phyloP scores from a whole-genome alignment of 2,113 vertebrate genomes.

The Charadrius vociferus region DNA sequence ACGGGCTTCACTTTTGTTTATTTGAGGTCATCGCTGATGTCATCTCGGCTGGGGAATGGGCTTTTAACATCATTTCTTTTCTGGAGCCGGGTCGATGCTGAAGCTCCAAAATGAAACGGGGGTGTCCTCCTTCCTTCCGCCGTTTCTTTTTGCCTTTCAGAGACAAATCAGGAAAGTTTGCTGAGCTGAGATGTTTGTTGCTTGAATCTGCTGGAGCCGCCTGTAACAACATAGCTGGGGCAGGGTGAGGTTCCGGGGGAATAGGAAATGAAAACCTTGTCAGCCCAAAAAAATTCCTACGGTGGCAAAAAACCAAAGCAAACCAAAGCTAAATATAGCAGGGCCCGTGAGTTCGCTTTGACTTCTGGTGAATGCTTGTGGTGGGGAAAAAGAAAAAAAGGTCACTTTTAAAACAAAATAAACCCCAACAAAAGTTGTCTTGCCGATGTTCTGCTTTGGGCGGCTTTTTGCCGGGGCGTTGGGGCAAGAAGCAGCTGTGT shows the following conservation, averaged over 20 bases:
- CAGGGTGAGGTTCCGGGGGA: background rate
- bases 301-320: constrained; percentile 29
- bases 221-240: background rate
- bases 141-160: background rate
- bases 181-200: background rate
- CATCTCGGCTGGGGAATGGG: background rate
- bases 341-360: background rate
- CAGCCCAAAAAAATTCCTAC: background rate
- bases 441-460: background rate
- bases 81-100: rapidly evolving
- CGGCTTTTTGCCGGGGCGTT: background rate
- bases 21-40: background rate
- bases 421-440: rapidly evolving
- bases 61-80: background rate
- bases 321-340: constrained; percentile 39
- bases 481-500: background rate
- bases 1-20: background rate
- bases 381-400: background rate
- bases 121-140: background rate
- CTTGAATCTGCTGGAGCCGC: background rate
- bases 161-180: background rate
- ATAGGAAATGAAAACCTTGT: constrained; percentile 31
- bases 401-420: background rate
- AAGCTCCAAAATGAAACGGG: background rate
- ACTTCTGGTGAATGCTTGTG: background rate